Evolutionary conservation across 1,140 invertebrate species (phyloP).

Genomic region (Bombus superbus): DNA sequence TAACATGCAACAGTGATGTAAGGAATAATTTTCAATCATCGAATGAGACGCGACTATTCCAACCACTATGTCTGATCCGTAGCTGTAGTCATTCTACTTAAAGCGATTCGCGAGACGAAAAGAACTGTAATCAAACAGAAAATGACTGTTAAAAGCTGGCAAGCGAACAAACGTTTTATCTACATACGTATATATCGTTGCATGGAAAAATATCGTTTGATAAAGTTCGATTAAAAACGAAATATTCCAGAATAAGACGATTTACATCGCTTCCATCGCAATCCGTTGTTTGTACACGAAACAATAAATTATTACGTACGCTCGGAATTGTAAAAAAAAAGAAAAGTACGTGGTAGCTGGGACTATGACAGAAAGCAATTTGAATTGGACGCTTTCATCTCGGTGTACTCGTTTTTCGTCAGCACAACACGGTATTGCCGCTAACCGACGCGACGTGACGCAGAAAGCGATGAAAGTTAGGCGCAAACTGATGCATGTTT

Average conservation of each 20-base stretch:
- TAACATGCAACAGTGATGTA: neutral
- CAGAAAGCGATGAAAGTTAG: conserved; percentile 52
- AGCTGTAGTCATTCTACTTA: neutral
- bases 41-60: neutral
- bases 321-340: neutral
- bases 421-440: neutral
- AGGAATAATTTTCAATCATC: neutral
- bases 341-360: neutral
- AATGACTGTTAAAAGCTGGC: neutral
- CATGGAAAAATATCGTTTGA: neutral
- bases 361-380: neutral
- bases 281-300: neutral
- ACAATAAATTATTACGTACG: neutral
- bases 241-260: neutral
- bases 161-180: neutral
- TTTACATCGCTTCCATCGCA: neutral
- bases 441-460: conserved; percentile 6
- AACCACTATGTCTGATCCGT: neutral
- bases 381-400: neutral
- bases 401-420: neutral
- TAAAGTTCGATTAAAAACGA: neutral
- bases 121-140: neutral
- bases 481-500: conserved; percentile 57
- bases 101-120: neutral
- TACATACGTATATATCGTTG: neutral